Base-by-base conservation (phyloP, 1,140 invertebrate genomes). In the Drosophila pseudoananassae region DNA sequence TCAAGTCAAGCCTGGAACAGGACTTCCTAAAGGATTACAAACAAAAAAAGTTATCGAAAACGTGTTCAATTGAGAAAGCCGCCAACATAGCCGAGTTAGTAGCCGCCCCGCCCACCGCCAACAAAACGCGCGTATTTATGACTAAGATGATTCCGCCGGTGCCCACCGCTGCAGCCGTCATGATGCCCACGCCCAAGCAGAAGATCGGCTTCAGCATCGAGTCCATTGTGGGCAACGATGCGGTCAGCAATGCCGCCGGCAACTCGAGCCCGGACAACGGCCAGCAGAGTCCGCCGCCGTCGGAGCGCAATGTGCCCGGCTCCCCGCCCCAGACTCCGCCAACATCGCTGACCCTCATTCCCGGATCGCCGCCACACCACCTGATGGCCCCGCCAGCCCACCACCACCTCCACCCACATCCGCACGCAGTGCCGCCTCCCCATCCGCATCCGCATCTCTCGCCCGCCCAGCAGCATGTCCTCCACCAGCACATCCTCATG, bases 121-220 rank as follows among this genome's bases (percentile, higher is more conserved):
- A 38, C 38, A 38, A 53, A 71, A 69, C 77, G 80, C 80, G 77
- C 74, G 80, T 90, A 90, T 91, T 84, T 90, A 91, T 91, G 90
- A 91, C 90, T 91, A 92, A 91, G 80, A 92, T 92, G 91, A 92
- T 92, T 90, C 91, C 91, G 80, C 89, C 92, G 90, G 90, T 92
- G 79, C 92, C 92, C 79, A 92, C 92, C 77, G 90, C 92, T 51
- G 63, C 63, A 77, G 90, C 90, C 90, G 90, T 90, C 78, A 95
- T 93, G 93, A 97, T 97, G 97, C 97, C 97, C 93, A 97, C 96
- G 91, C 96, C 96, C 74, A 98, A 97, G 94, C 97, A 97, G 61
- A 98, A 98, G 93, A 97, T 98, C 90, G 97, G 97, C 91, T 98
- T 98, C 92, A 97, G 96, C 89, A 98, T 98, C 91, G 98, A 98